Evolutionary conservation across 2,113 vertebrate genomes (phyloP), one percentile per base, ranked within the genome.

Genomic region (Esox niger): DNA sequence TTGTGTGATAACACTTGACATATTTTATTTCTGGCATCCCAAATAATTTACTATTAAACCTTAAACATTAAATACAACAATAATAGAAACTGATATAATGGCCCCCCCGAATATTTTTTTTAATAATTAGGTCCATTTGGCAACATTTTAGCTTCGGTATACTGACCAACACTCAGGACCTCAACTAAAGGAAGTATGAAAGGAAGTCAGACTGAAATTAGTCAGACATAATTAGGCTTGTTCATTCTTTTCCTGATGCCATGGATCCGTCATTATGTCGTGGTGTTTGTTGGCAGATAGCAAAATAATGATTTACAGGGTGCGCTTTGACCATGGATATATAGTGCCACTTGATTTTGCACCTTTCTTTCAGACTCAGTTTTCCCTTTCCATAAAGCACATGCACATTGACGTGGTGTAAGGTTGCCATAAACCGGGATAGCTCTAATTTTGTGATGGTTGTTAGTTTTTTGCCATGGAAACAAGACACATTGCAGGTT

Each of bases 291-390:
- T 61, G 38, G 60, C 76, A 78, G 63, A 60, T 46, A 68, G 58
- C 74, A 70, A 68, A 71, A 79, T 64, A 77, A 80, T 82, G 84
- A 86, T 85, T 85, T 86, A 83, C 82, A 75, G 68, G 71, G 70
- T 60, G 35, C 64, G 71, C 72, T 79, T 56, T 68, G 62, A 57
- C 54, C 31, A 64, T 59, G 62, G 72, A 69, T 54, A 79, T 72
- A 69, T 70, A 60, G 49, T 74, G 78, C 75, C 64, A 49, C 25
- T 35, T 57, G 62, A 75, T 57, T 77, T 65, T 68, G 66, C 70
- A 81, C 64, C 70, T 74, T 76, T 79, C 27, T 69, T 66, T 66
- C 29, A 6, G 35, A 23, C 20, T 62, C 25, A 8, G 25, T 27
- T 20, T 17, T 32, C 20, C 6, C 30, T 29, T 31, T 70, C 59